These are phyloP conservation scores for Notodonta ziczac DNA, from an alignment of 2,888 invertebrate species.

Conservation along the genomic window DNA sequence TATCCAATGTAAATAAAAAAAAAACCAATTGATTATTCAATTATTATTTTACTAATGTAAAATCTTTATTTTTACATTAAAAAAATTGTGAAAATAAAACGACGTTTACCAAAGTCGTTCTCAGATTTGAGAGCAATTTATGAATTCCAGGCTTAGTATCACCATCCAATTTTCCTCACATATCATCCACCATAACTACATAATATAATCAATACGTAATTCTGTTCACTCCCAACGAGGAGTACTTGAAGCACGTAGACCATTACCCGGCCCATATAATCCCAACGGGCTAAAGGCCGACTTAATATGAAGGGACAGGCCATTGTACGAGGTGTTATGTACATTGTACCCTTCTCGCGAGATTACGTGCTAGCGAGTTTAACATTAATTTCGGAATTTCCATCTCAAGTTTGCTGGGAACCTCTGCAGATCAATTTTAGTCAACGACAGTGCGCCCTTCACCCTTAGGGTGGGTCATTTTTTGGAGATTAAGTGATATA, in stretches of 20 bases:
- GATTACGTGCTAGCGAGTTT: slow-evolving; percentile 68
- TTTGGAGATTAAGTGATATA: background rate
- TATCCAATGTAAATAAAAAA: too few species aligned
- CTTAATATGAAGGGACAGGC: slow-evolving; percentile 75
- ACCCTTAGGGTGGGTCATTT: slow-evolving; percentile 24
- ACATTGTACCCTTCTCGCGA: slow-evolving; percentile 63
- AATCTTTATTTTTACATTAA: too few species aligned
- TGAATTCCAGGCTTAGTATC: background rate
- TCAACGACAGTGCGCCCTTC: slow-evolving; percentile 27
- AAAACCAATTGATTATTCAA: too few species aligned
- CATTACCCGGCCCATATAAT: slow-evolving; percentile 62
- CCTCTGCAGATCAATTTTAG: slow-evolving; percentile 44
- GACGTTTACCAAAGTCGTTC: too few species aligned
- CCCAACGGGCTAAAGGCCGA: slow-evolving; percentile 54
- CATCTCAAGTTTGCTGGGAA: slow-evolving; percentile 50
- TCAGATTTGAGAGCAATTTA: too few species aligned
- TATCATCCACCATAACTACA: slow-evolving; percentile 21
- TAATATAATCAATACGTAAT: slow-evolving; percentile 56
- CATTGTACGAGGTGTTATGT: slow-evolving; percentile 72
- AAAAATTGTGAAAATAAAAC: too few species aligned
- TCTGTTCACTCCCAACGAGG: slow-evolving; percentile 42
- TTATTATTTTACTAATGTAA: too few species aligned
- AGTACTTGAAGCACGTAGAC: slow-evolving; percentile 54
- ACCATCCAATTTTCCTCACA: slow-evolving; percentile 11
- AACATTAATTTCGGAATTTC: slow-evolving; percentile 70